A percentile compares a stretch with the other conserved stretches of the same genome.
Conservation (phyloP, 2,888 invertebrate species). For the Thelaira solivaga region DNA sequence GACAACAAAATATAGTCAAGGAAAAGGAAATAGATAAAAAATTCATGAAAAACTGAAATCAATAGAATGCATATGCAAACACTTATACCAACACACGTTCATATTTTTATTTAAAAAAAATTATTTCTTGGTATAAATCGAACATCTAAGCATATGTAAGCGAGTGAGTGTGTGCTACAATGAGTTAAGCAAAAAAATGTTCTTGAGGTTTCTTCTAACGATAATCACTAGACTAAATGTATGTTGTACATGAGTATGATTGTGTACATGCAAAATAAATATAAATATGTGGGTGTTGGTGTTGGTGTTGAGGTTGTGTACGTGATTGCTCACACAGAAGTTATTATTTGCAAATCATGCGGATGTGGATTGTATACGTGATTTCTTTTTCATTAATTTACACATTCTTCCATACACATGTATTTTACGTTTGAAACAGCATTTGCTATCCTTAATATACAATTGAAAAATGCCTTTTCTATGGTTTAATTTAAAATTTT, state of each 20-base stretch:
- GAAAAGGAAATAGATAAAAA: constrained; percentile 2
- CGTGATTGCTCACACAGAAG: constrained; percentile 30
- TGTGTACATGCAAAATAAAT: constrained; percentile 3
- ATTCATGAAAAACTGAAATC: neutral
- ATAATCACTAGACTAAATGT: constrained; percentile 34
- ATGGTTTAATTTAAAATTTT: too few relatives aligned
- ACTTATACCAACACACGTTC: neutral
- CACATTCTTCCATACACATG: neutral
- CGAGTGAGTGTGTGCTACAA: neutral
- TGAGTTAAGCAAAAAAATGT: constrained; percentile 28
- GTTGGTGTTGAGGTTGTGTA: neutral
- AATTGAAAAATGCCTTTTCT: too few relatives aligned
- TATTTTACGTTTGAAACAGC: too few relatives aligned
- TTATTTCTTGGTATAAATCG: too few relatives aligned
- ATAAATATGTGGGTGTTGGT: too few relatives aligned
- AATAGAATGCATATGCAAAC: neutral
- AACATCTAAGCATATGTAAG: neutral
- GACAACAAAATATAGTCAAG: constrained; percentile 54
- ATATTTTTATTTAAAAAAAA: too few relatives aligned
- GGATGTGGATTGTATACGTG: constrained; percentile 53
- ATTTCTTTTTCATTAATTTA: too few relatives aligned
- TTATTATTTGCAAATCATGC: constrained; percentile 58
- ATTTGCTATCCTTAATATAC: too few relatives aligned
- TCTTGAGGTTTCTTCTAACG: constrained; percentile 19
- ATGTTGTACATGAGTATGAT: neutral